These are phyloP conservation scores for Catharus ustulatus DNA, from an alignment of 2,797 vertebrate genomes.

Conservation along the genomic window DNA sequence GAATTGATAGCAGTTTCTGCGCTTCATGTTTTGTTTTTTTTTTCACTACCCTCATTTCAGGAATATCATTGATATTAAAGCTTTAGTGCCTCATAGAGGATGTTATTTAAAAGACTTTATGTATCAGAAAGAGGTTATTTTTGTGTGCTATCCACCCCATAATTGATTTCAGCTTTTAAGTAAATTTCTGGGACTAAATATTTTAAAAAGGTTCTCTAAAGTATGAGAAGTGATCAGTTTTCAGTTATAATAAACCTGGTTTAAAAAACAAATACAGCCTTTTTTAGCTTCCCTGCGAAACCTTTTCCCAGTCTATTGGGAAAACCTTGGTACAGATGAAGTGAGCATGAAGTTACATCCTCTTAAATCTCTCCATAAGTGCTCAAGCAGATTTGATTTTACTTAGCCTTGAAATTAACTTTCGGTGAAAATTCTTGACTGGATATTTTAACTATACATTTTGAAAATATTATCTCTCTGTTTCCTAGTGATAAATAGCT, in stretches of 20 bases:
- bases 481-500: neutral
- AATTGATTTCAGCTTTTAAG: neutral
- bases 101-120: slow-evolving; percentile 66
- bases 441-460: neutral
- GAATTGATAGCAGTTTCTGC: slow-evolving; percentile 77
- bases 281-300: neutral
- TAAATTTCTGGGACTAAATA: slow-evolving; percentile 6
- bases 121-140: slow-evolving; percentile 64
- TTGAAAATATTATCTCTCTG: neutral
- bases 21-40: slow-evolving; percentile 53
- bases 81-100: slow-evolving; percentile 68
- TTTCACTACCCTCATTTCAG: slow-evolving; percentile 63
- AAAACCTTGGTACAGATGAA: neutral
- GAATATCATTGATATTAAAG: slow-evolving; percentile 72
- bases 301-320: neutral
- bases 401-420: neutral
- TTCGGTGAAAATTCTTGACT: neutral
- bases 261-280: neutral
- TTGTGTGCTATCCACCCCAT: slow-evolving; percentile 11
- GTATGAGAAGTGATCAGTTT: neutral
- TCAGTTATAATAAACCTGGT: neutral
- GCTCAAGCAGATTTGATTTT: neutral
- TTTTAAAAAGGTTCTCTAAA: neutral
- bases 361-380: neutral
- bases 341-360: neutral